These are phyloP conservation scores for Schizaphis graminum DNA, from an alignment of 2,888 invertebrate genomes.

Conservation along the genomic window DNA sequence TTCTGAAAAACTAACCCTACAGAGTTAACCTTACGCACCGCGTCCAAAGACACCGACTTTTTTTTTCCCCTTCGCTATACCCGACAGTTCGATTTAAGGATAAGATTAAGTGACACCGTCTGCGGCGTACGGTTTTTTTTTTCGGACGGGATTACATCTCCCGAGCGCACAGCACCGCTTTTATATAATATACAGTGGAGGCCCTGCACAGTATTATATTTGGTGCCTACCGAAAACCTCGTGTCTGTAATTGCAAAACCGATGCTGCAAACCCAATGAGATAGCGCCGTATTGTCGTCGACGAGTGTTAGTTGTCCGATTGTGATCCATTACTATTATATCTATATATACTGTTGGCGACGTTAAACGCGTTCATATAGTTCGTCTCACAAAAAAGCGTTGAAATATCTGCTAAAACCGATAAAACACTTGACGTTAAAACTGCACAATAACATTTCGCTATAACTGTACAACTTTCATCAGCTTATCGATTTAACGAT, in stretches of 20 bases:
- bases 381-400: background rate
- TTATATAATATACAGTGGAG: background rate
- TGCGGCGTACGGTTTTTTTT: background rate
- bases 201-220: background rate
- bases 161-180: background rate
- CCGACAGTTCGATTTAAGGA: constrained; percentile 36
- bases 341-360: no score
- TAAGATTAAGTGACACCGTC: constrained; percentile 16
- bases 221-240: background rate
- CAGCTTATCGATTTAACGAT: background rate
- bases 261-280: background rate
- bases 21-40: background rate
- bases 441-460: background rate
- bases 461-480: background rate
- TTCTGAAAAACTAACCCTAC: constrained; percentile 31
- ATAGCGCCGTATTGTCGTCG: background rate
- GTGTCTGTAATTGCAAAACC: background rate
- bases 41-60: background rate
- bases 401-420: background rate
- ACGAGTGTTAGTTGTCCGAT: background rate
- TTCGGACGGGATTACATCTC: background rate
- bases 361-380: background rate
- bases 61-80: background rate
- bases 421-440: background rate
- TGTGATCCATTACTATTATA: background rate